Evolutionary conservation across 2,888 invertebrate species (phyloP).

Genomic region (Trypoxylon attenuatum): DNA sequence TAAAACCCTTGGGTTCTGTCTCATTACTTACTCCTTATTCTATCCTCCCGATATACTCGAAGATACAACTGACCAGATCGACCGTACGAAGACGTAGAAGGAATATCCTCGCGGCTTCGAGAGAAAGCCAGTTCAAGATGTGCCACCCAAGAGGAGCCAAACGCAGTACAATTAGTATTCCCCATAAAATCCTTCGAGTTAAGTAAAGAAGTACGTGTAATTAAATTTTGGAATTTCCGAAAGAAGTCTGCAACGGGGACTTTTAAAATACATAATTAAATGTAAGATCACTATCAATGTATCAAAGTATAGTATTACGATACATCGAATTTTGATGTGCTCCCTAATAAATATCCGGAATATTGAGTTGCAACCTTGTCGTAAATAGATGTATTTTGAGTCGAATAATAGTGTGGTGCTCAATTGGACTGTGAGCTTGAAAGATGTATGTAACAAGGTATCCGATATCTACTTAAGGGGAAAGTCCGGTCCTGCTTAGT

Average conservation of each 20-base stretch:
- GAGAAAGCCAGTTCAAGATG: conserved; percentile 4
- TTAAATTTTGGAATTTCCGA: too few relatives aligned
- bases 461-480: conserved; percentile 31
- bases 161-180: background rate
- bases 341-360: conserved; percentile 23
- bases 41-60: background rate
- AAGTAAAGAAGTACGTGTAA: too few relatives aligned
- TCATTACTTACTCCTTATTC: conserved; percentile 13
- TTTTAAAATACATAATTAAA: too few relatives aligned
- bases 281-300: too few relatives aligned
- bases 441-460: conserved; percentile 15
- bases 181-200: background rate
- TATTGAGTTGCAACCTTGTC: background rate
- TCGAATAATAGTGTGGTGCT: too few relatives aligned
- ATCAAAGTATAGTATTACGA: too few relatives aligned
- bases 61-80: conserved; percentile 5
- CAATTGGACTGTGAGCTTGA: conserved; percentile 1
- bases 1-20: too few relatives aligned
- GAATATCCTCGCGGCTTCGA: background rate
- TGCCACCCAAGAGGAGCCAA: background rate
- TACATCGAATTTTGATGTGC: background rate
- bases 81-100: conserved; percentile 5
- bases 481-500: conserved; percentile 16
- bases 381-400: conserved; percentile 23
- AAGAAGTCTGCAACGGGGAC: too few relatives aligned